phyloP scores from a whole-genome alignment of 2,797 vertebrate species.

The Zenarchopterus dispar region DNA sequence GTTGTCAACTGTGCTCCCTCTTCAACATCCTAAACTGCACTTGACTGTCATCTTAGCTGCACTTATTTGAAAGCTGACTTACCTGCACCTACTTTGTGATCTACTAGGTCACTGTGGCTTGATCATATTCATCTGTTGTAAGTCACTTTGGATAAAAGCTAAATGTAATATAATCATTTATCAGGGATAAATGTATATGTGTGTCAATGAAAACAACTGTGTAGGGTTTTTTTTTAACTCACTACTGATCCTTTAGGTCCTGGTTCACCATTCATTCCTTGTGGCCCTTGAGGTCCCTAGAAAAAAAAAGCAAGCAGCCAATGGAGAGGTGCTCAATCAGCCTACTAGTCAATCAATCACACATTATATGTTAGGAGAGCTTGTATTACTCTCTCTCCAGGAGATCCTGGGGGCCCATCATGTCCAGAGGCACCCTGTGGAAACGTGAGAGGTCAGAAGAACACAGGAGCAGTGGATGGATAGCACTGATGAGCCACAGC shows the following conservation, averaged over 20 bases:
- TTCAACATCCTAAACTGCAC: too few relatives aligned
- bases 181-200: not conserved
- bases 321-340: not conserved
- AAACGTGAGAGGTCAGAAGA: constrained; percentile 13
- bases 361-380: not conserved
- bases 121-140: too few relatives aligned
- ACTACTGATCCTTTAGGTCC: constrained; percentile 95
- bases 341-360: not conserved
- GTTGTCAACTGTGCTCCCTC: too few relatives aligned
- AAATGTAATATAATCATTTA: not conserved
- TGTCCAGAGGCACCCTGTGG: constrained; percentile 91
- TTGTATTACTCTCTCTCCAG: constrained; percentile 90
- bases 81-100: too few relatives aligned
- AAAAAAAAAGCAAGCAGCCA: constrained; percentile 37
- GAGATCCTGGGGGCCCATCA: constrained; percentile 91
- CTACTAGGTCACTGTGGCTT: too few relatives aligned
- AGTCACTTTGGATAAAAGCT: too few relatives aligned
- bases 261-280: constrained; percentile 92
- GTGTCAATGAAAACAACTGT: not conserved
- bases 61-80: too few relatives aligned
- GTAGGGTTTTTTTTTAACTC: constrained; percentile 66
- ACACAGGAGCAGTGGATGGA: not conserved
- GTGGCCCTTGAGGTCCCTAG: constrained; percentile 94
- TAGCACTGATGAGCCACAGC: constrained; percentile 3
- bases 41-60: too few relatives aligned